A percentile compares a stretch with the other conserved stretches of the same genome.
These are phyloP conservation scores for Oreohelix idahoensis DNA, from an alignment of 1,140 invertebrate genomes.

Conservation along the genomic window DNA sequence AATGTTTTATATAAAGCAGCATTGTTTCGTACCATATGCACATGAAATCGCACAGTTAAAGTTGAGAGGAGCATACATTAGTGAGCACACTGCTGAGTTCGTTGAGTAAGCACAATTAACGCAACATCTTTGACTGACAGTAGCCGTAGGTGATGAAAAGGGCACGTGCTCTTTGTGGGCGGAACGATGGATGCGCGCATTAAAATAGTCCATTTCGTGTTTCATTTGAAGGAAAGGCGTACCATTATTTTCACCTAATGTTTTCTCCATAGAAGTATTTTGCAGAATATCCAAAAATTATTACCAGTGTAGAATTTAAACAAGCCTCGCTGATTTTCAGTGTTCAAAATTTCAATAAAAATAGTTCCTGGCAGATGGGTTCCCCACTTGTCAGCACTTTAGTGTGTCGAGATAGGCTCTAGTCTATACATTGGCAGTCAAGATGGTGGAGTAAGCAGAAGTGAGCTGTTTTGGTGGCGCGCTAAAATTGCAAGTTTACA, in stretches of 20 bases:
- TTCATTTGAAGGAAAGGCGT: background rate
- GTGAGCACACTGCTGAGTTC: too few relatives aligned
- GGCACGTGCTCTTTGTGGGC: slow-evolving; percentile 29
- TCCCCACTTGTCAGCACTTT: slow-evolving; percentile 5
- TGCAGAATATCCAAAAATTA: background rate
- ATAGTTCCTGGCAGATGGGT: background rate
- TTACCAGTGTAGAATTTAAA: background rate
- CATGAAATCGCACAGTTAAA: too few relatives aligned
- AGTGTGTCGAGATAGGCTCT: background rate
- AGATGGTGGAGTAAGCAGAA: slow-evolving; percentile 34
- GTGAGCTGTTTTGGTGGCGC: background rate
- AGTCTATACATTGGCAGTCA: background rate
- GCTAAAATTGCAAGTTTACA: background rate
- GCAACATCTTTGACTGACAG: background rate
- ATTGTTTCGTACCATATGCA: too few relatives aligned
- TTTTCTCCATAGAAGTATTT: background rate
- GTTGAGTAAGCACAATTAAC: too few relatives aligned
- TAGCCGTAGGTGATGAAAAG: background rate
- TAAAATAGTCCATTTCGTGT: slow-evolving; percentile 30
- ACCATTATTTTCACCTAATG: background rate
- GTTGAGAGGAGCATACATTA: too few relatives aligned
- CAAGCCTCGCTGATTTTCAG: background rate
- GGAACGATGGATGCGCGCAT: slow-evolving; percentile 38
- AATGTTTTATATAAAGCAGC: too few relatives aligned
- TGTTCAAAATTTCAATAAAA: background rate